These are phyloP conservation scores for Zele albiditarsus DNA, from an alignment of 2,888 invertebrate species.

Conservation along the genomic window DNA sequence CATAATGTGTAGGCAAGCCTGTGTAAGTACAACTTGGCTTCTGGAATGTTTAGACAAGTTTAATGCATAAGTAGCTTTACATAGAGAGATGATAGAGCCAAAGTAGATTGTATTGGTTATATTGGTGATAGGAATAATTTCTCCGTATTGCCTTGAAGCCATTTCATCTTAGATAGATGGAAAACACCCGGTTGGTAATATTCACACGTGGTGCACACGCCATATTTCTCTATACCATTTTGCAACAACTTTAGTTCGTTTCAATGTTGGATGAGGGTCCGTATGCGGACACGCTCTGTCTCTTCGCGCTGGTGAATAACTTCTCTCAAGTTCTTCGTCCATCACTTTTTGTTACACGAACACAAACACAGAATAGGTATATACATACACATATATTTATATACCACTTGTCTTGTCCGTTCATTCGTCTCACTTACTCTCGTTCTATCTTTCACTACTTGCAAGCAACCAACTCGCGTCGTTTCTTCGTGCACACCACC, in stretches of 20 bases:
- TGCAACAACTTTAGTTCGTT: neutral
- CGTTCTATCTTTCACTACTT: neutral
- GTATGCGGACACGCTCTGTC: slow-evolving; percentile 26
- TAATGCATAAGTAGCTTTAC: neutral
- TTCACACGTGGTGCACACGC: slow-evolving; percentile 1
- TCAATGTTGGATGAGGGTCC: neutral
- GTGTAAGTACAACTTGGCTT: neutral
- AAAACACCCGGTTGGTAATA: slow-evolving; percentile 5
- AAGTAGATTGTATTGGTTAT: neutral
- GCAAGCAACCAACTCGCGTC: neutral
- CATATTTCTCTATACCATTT: neutral
- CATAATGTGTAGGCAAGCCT: neutral
- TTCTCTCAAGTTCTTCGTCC: slow-evolving; percentile 16
- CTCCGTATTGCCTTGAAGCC: neutral
- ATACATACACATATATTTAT: slow-evolving; percentile 2
- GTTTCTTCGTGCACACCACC: slow-evolving; percentile 5
- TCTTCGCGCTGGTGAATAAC: slow-evolving; percentile 18
- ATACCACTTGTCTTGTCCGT: slow-evolving; percentile 21
- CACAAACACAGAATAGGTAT: slow-evolving; percentile 6
- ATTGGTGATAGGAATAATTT: neutral
- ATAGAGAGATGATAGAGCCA: neutral
- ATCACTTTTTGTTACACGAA: slow-evolving; percentile 26
- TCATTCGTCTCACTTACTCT: slow-evolving; percentile 18
- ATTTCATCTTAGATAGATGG: neutral
- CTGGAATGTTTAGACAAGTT: neutral